These are phyloP conservation scores for Spinus olivaceus DNA, from an alignment of 2,797 vertebrate species.

Conservation along the genomic window DNA sequence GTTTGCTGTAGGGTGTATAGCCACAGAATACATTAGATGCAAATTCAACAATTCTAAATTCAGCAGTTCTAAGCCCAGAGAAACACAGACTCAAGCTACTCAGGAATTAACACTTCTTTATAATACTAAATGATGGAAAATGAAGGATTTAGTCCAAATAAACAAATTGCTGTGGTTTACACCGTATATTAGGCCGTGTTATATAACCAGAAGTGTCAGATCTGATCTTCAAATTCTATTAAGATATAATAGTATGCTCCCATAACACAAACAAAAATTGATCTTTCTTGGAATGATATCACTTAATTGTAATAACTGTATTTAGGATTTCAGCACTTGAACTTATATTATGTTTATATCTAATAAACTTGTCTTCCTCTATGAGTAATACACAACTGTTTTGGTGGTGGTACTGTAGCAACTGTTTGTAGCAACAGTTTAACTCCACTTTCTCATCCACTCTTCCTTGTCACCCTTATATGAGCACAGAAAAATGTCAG, in stretches of 20 bases:
- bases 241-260: fast-evolving
- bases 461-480: neutral
- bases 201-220: neutral
- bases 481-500: neutral
- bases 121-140: neutral
- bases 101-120: neutral
- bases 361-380: neutral
- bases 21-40: neutral
- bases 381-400: fast-evolving
- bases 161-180: neutral
- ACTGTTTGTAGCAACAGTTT: neutral
- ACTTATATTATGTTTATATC: neutral
- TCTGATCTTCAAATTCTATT: neutral
- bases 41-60: constrained; percentile 20
- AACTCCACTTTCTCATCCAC: neutral
- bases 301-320: neutral
- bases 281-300: neutral
- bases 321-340: neutral
- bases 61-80: neutral
- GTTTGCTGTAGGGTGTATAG: neutral
- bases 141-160: neutral
- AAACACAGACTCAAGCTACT: neutral
- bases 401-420: neutral
- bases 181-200: fast-evolving
- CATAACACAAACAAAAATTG: neutral